These are phyloP conservation scores for Sisor rabdophorus DNA, from an alignment of 2,113 vertebrate genomes.

Conservation along the genomic window DNA sequence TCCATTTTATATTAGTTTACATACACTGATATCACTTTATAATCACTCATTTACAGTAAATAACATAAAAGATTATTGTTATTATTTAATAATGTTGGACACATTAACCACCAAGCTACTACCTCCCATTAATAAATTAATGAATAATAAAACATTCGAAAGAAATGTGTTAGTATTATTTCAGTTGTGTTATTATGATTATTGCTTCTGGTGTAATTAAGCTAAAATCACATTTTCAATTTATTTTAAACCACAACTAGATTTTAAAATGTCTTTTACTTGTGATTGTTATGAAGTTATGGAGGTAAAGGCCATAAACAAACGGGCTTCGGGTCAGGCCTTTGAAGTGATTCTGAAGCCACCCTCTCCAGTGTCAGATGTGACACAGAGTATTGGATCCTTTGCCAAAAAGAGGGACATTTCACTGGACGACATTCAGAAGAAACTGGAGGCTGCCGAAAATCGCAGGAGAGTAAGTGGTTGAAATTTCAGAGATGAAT, in stretches of 20 bases:
- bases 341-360: conserved; percentile 98
- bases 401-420: conserved; percentile 89
- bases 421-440: conserved; percentile 94
- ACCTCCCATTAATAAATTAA: no score
- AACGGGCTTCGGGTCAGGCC: conserved; percentile 93
- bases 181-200: background rate
- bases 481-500: background rate
- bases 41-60: background rate
- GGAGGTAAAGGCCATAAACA: conserved; percentile 95
- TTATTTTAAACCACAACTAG: background rate
- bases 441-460: conserved; percentile 93
- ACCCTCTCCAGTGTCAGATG: conserved; percentile 85
- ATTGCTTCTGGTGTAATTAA: background rate
- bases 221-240: background rate
- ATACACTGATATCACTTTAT: background rate
- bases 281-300: conserved; percentile 74
- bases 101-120: no score
- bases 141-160: no score
- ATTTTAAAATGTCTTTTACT: background rate
- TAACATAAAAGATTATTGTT: background rate
- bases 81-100: background rate
- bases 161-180: no score
- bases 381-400: conserved; percentile 77
- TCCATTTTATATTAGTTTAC: background rate
- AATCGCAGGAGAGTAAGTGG: conserved; percentile 84